Evolutionary conservation across 2,113 vertebrate genomes (phyloP).

Genomic region (Mastomys natalensis): DNA sequence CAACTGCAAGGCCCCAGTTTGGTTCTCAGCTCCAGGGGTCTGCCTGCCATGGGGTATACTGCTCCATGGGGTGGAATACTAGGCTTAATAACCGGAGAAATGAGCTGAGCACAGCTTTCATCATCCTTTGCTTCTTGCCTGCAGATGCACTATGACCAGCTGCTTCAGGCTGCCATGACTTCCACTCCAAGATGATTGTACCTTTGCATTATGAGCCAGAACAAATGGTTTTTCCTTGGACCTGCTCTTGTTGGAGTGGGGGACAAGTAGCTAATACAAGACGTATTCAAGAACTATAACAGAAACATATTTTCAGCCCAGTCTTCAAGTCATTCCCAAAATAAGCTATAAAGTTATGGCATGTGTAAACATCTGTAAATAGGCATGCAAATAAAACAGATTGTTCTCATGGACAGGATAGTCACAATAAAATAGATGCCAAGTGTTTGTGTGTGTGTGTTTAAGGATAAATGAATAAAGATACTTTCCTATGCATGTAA

Average conservation of each 20-base stretch:
- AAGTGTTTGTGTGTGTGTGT: neutral
- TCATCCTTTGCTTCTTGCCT: too few species aligned
- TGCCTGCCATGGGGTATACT: neutral
- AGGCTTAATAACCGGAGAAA: neutral
- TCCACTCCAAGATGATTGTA: neutral
- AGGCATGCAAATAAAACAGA: neutral
- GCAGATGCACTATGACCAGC: neutral
- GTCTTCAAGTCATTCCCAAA: neutral
- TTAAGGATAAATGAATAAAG: slow-evolving; percentile 21
- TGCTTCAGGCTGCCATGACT: too few species aligned
- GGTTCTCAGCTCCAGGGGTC: too few species aligned
- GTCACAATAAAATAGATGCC: neutral
- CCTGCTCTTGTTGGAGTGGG: neutral
- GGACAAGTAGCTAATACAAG: neutral
- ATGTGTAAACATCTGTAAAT: neutral
- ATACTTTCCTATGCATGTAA: neutral
- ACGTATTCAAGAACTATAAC: neutral
- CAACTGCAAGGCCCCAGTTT: too few species aligned
- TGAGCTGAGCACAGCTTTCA: neutral
- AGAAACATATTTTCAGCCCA: neutral
- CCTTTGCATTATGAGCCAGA: neutral
- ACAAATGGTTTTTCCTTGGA: neutral
- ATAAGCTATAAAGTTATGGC: neutral
- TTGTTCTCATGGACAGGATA: neutral
- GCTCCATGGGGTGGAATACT: neutral